Base-by-base conservation (phyloP, 2,888 invertebrate species). In the Agrilus cyanescens region DNA sequence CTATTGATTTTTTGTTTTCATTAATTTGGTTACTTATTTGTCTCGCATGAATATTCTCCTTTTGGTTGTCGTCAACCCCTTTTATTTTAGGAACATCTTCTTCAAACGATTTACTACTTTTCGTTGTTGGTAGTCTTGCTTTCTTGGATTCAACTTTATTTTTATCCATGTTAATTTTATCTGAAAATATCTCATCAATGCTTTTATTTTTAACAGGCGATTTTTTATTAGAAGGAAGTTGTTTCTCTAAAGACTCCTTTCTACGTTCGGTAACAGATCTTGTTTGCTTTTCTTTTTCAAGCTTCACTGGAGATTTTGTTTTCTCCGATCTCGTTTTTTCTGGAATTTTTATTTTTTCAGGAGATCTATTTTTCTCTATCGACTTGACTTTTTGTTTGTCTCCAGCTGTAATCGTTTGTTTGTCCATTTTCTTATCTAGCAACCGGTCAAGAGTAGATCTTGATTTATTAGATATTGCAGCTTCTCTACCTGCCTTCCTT, bases 391-490 rank as follows among this genome's bases (percentile, higher is more conserved):
- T 50, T 33, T 56, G 50, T 42, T 49, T 48, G 48, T 50, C 30
- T 54, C 50, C 5, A 38, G 32, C n/a, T 42, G 12, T 38, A 49
- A 60, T 53, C 52, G 33, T 50, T 39, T 53, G 52, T 44, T 54
- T 59, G 41, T 59, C 63, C 41, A 61, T 53, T 14, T 45, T 49
- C 20, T 37, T 52, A 35, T 58, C 75, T 35, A 79, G 68, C 35
- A 78, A 58, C 51, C 73, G 73, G 50, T 79, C 78, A 38, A 79
- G 56, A 3, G 75, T 68, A 16, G 63, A 67, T 52, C 65, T 60
- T 57, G 71, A 58, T 62, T 61, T 60, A 58, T 66, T 58, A 53
- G 65, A 46, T 49, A 47, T 60, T 60, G 18, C 35, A 36, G 20
- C 68, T 51, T 67, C 57, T 58, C 66, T 46, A 50, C 68, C 52